Evolutionary conservation across 1,140 invertebrate genomes (phyloP), one percentile per base, ranked within the genome.

Genomic region (Trialeurodes vaporariorum): DNA sequence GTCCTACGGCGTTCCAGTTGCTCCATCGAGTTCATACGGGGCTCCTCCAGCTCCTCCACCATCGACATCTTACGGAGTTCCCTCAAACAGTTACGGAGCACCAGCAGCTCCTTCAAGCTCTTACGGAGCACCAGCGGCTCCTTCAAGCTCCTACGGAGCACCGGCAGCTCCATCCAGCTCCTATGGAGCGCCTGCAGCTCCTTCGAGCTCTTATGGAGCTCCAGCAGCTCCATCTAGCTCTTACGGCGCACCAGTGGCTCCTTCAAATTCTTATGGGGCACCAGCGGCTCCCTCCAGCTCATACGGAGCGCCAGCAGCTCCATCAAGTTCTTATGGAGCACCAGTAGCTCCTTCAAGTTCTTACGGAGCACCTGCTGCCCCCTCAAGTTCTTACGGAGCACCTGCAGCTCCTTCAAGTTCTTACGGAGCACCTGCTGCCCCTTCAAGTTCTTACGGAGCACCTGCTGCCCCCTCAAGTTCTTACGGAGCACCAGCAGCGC

Each of bases 11-110:
- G 78, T 78, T 1, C 83, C 73, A 67, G 68, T 69, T 63, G 68
- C 61, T 65, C 76, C 78, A 13, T 78, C 83, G 70, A 70, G 73
- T 13, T 70, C 73, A 23, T 83, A 81, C 49, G 76, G 81, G 34
- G 77, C 79, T 58, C 25, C 72, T 70, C 82, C 82, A 62, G 81
- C 76, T 64, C 67, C 13, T 68, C 69, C 69, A 21, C 69, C 72
- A 59, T 66, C 68, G 1, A 34, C 64, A 1, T 70, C 71, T 2
- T 70, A 71, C 60, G 70, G 70, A 0, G 61, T 69, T 12, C 66
- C 68, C n/a, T 24, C 64, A 61, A 27, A 27, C n/a, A 40, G 62
- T 1, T 67, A 63, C 17, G 60, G 49, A 58, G 63, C 61, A 12
- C 24, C 40, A 9, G 27, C 61, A 27, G 27, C 24, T n/a, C 24